These are phyloP conservation scores for Oxyura jamaicensis DNA, from an alignment of 2,113 vertebrate genomes.

Conservation along the genomic window DNA sequence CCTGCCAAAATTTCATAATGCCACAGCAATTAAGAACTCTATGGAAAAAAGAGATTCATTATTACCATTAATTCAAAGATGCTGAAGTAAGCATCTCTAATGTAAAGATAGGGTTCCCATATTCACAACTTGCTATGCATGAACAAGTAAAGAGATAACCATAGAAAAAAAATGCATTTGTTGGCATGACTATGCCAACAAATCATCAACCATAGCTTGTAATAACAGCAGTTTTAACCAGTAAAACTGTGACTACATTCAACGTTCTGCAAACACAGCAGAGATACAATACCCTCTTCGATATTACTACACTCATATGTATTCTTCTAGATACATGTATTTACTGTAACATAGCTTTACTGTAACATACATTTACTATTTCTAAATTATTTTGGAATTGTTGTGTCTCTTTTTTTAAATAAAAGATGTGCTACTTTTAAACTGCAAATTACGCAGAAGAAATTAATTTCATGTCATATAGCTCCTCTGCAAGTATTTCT, in stretches of 20 bases:
- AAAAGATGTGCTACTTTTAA: not conserved
- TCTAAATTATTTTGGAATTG: not conserved
- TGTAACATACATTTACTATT: not conserved
- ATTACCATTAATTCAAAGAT: not conserved
- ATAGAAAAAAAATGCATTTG: not conserved
- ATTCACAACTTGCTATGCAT: fast-evolving
- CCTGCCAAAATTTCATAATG: not conserved
- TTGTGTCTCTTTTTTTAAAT: not conserved
- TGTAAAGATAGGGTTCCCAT: not conserved
- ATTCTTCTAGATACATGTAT: not conserved
- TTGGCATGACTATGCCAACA: not conserved
- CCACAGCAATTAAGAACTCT: not conserved
- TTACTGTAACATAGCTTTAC: not conserved
- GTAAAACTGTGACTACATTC: not conserved
- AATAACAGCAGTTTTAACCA: not conserved
- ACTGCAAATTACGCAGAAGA: not conserved
- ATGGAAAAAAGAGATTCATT: not conserved
- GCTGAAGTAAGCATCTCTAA: not conserved
- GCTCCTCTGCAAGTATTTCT: too few relatives aligned
- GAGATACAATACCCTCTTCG: not conserved
- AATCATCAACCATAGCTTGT: not conserved
- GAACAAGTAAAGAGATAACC: not conserved
- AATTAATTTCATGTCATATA: not conserved
- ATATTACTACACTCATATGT: not conserved
- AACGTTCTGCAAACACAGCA: not conserved